Conservation (phyloP, 2,113 vertebrate genomes). For the Cyprinodon variegatus region DNA sequence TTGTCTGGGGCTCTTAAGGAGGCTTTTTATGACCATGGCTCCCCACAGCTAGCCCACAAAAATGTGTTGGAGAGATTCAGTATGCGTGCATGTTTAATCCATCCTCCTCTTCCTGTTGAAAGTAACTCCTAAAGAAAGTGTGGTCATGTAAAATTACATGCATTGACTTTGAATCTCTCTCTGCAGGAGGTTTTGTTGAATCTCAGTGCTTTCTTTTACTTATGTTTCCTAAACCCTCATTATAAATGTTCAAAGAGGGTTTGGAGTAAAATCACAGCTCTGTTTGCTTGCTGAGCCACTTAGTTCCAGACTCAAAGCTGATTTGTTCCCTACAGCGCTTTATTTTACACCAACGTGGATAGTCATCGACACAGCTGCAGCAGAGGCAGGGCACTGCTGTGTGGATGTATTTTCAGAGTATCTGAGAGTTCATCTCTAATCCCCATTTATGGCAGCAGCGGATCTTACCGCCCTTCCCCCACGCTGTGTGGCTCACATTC, state of each 20-base stretch:
- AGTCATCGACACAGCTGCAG: slow-evolving; percentile 15
- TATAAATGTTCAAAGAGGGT: slow-evolving; percentile 46
- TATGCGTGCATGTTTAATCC: slow-evolving; percentile 35
- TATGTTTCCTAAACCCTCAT: slow-evolving; percentile 38
- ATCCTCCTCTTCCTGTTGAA: slow-evolving; percentile 48
- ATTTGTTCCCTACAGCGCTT: slow-evolving; percentile 46
- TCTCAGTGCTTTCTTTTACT: slow-evolving; percentile 26
- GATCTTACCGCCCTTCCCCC: slow-evolving; percentile 44
- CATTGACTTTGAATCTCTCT: slow-evolving; percentile 2
- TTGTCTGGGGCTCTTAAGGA: slow-evolving; percentile 30
- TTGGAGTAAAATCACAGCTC: slow-evolving; percentile 50
- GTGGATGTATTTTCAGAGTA: slow-evolving; percentile 51
- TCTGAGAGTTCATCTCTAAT: slow-evolving; percentile 67
- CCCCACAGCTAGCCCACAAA: slow-evolving; percentile 32
- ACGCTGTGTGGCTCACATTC: slow-evolving; percentile 16
- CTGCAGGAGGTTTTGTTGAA: slow-evolving; percentile 12
- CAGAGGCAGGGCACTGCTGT: slow-evolving; percentile 22
- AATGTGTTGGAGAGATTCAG: slow-evolving; percentile 50
- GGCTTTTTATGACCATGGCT: slow-evolving; percentile 24
- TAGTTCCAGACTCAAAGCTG: slow-evolving; percentile 71
- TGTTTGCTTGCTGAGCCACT: slow-evolving; percentile 61
- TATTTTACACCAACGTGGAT: neutral
- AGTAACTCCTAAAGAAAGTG: slow-evolving; percentile 36
- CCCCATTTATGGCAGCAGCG: slow-evolving; percentile 50
- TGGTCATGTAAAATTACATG: slow-evolving; percentile 16